phyloP scores from a whole-genome alignment of 2,888 invertebrate genomes.

The Epirrhoe tristata region DNA sequence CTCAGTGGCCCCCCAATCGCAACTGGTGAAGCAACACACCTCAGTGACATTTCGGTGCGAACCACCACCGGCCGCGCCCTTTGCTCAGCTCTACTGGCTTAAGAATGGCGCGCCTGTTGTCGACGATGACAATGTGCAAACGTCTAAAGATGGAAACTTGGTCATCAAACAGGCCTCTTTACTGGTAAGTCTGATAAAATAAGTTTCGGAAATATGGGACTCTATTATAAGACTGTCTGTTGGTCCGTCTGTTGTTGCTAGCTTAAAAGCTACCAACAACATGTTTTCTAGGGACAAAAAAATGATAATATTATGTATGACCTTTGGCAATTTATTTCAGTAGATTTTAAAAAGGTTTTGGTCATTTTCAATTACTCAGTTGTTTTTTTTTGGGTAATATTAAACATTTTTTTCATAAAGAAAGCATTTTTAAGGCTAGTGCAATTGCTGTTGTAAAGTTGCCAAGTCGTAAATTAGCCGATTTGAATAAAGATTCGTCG shows the following conservation, averaged over 20 bases:
- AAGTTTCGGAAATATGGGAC: too few relatives aligned
- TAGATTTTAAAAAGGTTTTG: too few relatives aligned
- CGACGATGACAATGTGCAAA: constrained; percentile 87
- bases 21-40: constrained; percentile 92
- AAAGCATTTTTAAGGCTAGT: not conserved
- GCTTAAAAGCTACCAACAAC: too few relatives aligned
- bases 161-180: constrained; percentile 94
- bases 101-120: constrained; percentile 91
- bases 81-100: constrained; percentile 94
- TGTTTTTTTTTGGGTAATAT: too few relatives aligned
- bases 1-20: constrained; percentile 93
- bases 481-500: constrained; percentile 30
- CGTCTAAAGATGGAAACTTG: constrained; percentile 93
- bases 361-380: too few relatives aligned
- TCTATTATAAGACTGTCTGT: too few relatives aligned
- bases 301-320: too few relatives aligned
- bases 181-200: constrained; percentile 66
- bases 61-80: constrained; percentile 94
- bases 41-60: constrained; percentile 94
- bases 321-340: too few relatives aligned
- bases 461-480: constrained; percentile 25
- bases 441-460: constrained; percentile 18
- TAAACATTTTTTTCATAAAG: not conserved
- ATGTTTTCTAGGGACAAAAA: too few relatives aligned
- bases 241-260: too few relatives aligned